Base-by-base conservation (phyloP, 2,113 vertebrate species). In the Saguinus imperator region DNA sequence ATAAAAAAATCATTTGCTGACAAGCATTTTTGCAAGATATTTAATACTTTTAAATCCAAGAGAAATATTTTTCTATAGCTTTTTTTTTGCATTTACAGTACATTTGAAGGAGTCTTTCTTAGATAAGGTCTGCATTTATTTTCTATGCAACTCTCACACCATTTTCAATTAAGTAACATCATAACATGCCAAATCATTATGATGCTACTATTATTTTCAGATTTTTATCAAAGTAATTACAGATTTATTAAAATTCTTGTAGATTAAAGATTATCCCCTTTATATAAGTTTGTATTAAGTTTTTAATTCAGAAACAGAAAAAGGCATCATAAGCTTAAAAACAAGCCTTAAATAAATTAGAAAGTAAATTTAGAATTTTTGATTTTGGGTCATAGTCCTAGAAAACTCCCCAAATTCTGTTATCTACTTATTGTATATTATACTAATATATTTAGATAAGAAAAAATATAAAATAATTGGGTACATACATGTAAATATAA, bases 61-160 rank as follows among this genome's bases (percentile, higher is more conserved):
- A 95, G 98, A 98, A 98, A 98, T 99, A 98, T 98, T 99, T 98
- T 98, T 98, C 94, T 97, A 75, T 94, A 97, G 87, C 37, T 98
- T 98, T 89, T 55, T 98, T 96, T 96, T 97, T 98, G 96, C 94
- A 98, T 96, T 98, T 97, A 98, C 68, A 97, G 84, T 92, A 94
- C 95, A 94, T 96, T 98, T 97, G 95, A 97, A 97, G 97, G 92
- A 96, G 88, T 97, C 96, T 97, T 97, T 98, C 97, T 96, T 97
- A 98, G 98, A 94, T 97, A 98, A 98, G 84, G 9, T 45, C 93
- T 92, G 64, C 97, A 97, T 98, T 86, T 97, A 77, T 97, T 97
- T 94, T 94, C 92, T 87, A 97, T 80, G 43, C 70, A 95, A 87
- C 13, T 72, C 2, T 81, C 84, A 93, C 89, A 96, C 98, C 97